Evolutionary conservation across 2,888 invertebrate species (phyloP).

Genomic region (Ischnura elegans): DNA sequence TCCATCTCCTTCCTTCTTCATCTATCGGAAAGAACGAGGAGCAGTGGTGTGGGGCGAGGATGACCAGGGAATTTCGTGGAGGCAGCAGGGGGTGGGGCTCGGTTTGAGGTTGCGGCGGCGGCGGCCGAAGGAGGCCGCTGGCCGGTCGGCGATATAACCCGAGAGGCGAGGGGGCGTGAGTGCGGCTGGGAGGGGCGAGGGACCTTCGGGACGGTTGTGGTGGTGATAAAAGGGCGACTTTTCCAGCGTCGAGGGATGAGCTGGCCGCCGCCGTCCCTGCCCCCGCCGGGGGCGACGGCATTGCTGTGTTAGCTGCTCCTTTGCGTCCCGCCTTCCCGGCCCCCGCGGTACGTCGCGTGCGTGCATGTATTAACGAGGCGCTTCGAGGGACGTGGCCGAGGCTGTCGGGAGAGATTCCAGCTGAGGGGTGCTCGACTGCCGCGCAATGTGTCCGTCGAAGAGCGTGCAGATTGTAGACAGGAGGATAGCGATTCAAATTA

Average conservation of each 20-base stretch:
- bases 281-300: slow-evolving; percentile 36
- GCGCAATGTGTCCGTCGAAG: too few relatives aligned
- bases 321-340: neutral
- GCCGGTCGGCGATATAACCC: slow-evolving; percentile 47
- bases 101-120: slow-evolving; percentile 65
- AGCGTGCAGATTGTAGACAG: too few relatives aligned
- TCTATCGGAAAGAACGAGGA: neutral
- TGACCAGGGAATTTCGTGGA: slow-evolving; percentile 58
- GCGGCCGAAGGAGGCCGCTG: slow-evolving; percentile 33
- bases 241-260: slow-evolving; percentile 24
- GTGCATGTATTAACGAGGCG: neutral
- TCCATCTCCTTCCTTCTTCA: neutral
- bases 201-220: slow-evolving; percentile 1
- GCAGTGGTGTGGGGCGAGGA: slow-evolving; percentile 21
- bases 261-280: slow-evolving; percentile 25
- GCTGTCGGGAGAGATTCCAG: too few relatives aligned
- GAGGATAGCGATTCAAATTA: too few relatives aligned
- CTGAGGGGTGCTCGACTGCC: neutral
- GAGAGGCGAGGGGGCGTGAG: slow-evolving; percentile 29
- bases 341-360: slow-evolving; percentile 7
- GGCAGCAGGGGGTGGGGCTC: neutral
- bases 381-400: neutral
- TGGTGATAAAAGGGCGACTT: slow-evolving; percentile 26
- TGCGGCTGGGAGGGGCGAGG: neutral
- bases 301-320: slow-evolving; percentile 16